phyloP scores from a whole-genome alignment of 2,797 vertebrate genomes.

The Mormyrus hasselquistii region DNA sequence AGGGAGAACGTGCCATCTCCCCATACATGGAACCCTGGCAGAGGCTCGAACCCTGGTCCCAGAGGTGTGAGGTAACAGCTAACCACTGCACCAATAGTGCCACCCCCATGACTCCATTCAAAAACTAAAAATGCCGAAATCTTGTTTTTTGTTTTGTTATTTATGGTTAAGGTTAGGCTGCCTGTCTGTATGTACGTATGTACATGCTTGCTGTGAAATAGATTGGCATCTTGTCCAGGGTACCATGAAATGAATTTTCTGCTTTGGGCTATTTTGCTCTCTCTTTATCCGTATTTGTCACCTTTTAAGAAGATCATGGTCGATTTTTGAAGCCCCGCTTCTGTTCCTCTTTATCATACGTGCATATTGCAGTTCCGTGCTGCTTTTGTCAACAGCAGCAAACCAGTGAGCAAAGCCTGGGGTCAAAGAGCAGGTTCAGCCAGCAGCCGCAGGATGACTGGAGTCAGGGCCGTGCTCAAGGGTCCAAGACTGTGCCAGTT shows the following conservation, averaged over 20 bases:
- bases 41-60: too few relatives aligned
- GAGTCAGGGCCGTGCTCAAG: background rate
- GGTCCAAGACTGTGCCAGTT: background rate
- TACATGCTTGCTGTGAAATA: background rate
- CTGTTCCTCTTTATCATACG: background rate
- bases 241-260: background rate
- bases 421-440: background rate
- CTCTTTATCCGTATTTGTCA: background rate
- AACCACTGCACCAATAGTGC: too few relatives aligned
- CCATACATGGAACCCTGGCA: background rate
- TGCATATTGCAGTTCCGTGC: background rate
- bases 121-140: too few relatives aligned
- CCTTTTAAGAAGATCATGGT: background rate
- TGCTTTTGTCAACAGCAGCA: background rate
- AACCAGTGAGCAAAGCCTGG: background rate
- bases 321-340: background rate
- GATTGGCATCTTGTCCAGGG: background rate
- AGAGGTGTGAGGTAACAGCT: too few relatives aligned
- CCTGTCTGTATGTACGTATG: conserved; percentile 9
- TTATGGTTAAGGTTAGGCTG: background rate
- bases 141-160: too few relatives aligned
- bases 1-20: background rate
- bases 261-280: background rate
- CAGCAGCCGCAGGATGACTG: background rate
- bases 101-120: too few relatives aligned